Conservation (phyloP, 2,888 invertebrate species). For the Rapana venosa region DNA sequence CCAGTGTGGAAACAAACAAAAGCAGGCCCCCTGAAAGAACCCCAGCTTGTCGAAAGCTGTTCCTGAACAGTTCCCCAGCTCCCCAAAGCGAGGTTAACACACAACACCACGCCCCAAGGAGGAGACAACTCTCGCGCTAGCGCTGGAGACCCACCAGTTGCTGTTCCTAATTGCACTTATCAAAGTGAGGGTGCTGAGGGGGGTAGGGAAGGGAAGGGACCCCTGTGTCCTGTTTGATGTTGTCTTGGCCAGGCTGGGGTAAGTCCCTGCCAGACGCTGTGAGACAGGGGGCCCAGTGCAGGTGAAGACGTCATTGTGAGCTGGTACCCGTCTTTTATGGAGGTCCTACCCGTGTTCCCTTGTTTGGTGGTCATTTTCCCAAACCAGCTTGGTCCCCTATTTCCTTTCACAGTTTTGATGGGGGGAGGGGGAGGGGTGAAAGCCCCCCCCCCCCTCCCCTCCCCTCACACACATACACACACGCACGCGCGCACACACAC, state of each 20-base stretch:
- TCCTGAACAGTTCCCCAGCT: too few species aligned
- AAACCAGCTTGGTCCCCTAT: too few species aligned
- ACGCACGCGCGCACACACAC: background rate
- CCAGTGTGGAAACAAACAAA: too few species aligned
- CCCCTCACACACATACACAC: background rate
- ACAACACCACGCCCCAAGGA: conserved; percentile 22
- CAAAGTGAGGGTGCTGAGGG: background rate
- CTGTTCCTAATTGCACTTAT: conserved; percentile 32
- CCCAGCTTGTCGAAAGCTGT: too few species aligned
- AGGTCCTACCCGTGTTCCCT: background rate
- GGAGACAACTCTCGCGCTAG: background rate
- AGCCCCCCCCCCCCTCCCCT: background rate
- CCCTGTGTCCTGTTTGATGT: conserved; percentile 3
- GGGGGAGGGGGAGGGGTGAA: too few species aligned
- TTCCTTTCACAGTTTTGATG: too few species aligned
- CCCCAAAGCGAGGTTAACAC: background rate
- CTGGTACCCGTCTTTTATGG: too few species aligned
- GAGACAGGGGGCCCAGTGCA: background rate
- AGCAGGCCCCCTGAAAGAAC: too few species aligned
- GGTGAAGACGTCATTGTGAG: background rate
- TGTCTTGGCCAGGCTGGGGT: background rate
- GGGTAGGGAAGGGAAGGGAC: background rate
- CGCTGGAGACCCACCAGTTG: background rate
- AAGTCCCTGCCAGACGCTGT: background rate
- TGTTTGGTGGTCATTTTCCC: background rate